phyloP scores from a whole-genome alignment of 2,113 vertebrate species.

The Microtus richardsoni region DNA sequence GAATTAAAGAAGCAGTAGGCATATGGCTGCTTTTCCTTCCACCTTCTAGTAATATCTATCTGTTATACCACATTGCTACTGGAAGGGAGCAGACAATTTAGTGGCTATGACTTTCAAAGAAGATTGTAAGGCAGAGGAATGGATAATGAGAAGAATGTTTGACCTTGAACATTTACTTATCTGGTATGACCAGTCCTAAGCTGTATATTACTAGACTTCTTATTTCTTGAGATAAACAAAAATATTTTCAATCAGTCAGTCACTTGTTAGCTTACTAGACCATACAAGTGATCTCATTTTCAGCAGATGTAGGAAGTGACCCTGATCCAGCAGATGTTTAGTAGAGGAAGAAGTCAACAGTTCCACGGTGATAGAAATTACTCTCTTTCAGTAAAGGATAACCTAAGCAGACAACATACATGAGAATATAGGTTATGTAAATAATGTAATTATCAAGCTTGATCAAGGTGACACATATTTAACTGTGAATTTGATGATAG shows the following conservation, averaged over 20 bases:
- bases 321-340: not conserved
- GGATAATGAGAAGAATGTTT: not conserved
- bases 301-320: not conserved
- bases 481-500: not conserved
- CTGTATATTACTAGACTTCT: conserved; percentile 16
- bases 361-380: not conserved
- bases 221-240: conserved; percentile 42
- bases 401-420: not conserved
- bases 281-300: not conserved
- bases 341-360: not conserved
- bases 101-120: not conserved
- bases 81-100: not conserved
- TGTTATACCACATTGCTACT: not conserved
- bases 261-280: not conserved
- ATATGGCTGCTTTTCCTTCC: not conserved
- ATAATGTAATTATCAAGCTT: not conserved
- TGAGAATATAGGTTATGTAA: conserved; percentile 17
- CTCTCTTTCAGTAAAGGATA: conserved; percentile 14
- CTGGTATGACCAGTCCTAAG: not conserved
- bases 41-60: not conserved
- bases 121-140: not conserved
- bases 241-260: not conserved
- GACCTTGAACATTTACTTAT: not conserved
- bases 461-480: not conserved
- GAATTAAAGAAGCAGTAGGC: not conserved